Conservation (phyloP, 2,113 vertebrate species). For the Silurus meridionalis region DNA sequence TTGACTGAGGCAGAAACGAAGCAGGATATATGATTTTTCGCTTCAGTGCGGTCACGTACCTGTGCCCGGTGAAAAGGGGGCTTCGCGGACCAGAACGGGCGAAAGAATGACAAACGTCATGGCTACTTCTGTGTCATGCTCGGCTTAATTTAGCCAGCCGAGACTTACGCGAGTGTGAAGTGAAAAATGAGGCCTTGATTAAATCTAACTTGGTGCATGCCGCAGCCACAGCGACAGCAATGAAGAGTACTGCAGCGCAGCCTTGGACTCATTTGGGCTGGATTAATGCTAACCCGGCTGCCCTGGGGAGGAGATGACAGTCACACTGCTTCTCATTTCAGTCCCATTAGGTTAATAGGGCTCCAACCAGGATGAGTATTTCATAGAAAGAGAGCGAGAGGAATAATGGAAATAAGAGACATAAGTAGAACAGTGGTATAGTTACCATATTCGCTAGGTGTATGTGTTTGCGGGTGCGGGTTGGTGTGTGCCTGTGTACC, state of each 20-base stretch:
- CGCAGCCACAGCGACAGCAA: slow-evolving; percentile 40
- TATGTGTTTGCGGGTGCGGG: not conserved
- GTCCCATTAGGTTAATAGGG: slow-evolving; percentile 50
- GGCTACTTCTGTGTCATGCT: slow-evolving; percentile 39
- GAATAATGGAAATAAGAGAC: slow-evolving; percentile 3
- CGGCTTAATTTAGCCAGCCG: slow-evolving; percentile 44
- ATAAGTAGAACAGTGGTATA: not conserved
- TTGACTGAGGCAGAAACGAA: not conserved
- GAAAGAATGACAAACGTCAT: slow-evolving; percentile 29
- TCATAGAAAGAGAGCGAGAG: not conserved
- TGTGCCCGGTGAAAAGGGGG: not conserved
- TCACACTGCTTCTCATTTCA: slow-evolving; percentile 47
- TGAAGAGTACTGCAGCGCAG: slow-evolving; percentile 45
- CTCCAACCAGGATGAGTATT: slow-evolving; percentile 36
- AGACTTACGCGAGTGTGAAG: slow-evolving; percentile 49
- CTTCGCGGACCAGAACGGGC: not conserved
- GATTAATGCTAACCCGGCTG: slow-evolving; percentile 48
- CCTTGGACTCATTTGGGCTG: slow-evolving; percentile 49
- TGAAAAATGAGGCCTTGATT: slow-evolving; percentile 50
- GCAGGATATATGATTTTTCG: not conserved
- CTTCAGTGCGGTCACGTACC: slow-evolving; percentile 32
- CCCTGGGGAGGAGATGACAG: slow-evolving; percentile 47
- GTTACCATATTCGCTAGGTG: not conserved
- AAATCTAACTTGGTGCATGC: slow-evolving; percentile 49
- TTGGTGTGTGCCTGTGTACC: not conserved